A percentile compares a stretch with the other conserved stretches of the same genome.
phyloP scores from a whole-genome alignment of 2,113 vertebrate species.

The Cyprinus carpio region DNA sequence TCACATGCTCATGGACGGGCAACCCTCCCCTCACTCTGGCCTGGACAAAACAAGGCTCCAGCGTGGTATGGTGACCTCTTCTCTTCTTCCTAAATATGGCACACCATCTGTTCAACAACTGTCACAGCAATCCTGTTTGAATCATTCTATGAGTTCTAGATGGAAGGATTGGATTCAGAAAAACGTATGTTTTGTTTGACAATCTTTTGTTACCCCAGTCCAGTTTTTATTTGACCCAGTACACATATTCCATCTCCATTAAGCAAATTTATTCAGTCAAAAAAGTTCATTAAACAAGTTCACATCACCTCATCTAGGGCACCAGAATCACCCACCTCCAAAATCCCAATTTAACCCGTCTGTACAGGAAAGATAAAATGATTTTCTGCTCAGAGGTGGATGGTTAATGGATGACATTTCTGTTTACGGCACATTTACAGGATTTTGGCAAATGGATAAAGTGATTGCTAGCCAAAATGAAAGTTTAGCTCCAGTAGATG shows the following conservation, averaged over 20 bases:
- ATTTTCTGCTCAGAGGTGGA: slow-evolving; percentile 8
- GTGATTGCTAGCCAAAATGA: slow-evolving; percentile 31
- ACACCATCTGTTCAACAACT: slow-evolving; percentile 42
- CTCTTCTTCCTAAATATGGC: background rate
- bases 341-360: background rate
- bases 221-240: background rate
- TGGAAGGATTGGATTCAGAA: background rate
- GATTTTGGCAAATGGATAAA: slow-evolving; percentile 17
- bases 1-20: slow-evolving; percentile 87
- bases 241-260: background rate
- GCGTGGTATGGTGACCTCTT: slow-evolving; percentile 76
- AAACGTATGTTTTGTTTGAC: background rate
- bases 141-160: background rate
- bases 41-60: slow-evolving; percentile 84
- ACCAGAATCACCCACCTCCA: background rate
- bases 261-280: background rate
- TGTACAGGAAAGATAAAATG: background rate
- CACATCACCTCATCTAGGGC: background rate
- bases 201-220: background rate
- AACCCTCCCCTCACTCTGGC: slow-evolving; percentile 86
- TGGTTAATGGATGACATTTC: slow-evolving; percentile 21
- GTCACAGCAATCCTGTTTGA: slow-evolving; percentile 42
- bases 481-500: slow-evolving; percentile 39
- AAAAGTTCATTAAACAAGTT: background rate
- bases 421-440: slow-evolving; percentile 7